Base-by-base conservation (phyloP, 2,888 invertebrate genomes). In the Anoplius nigerrimus region DNA sequence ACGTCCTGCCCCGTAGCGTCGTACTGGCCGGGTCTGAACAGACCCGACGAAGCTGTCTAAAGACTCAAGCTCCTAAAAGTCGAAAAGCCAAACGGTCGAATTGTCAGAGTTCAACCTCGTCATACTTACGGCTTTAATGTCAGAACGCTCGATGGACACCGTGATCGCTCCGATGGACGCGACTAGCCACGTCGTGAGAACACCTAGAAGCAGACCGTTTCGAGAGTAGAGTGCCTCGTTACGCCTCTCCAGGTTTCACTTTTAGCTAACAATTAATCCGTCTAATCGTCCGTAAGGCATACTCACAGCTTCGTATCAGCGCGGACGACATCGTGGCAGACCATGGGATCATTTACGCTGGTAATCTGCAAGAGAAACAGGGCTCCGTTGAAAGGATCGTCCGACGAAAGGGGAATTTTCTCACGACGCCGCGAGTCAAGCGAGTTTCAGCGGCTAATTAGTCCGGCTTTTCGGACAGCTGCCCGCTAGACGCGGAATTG, bases 101-200 rank as follows among this genome's bases (percentile, higher is more conserved):
- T 1, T 34, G 4, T 34, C 11, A 6, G 34, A 34, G 11, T 34
- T 6, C 11, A 2, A 11, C 11, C n/a, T 11, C 34, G 11, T 34
- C 34, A 22, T 73, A 81, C 84, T 83, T 74, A 86, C 84, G 52
- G 79, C 77, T 75, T 82, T 83, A 59, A 82, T 74, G 69, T 86
- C 86, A 34, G 86, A 81, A 51, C 86, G 82, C 69, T 86, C 86
- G 62, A 86, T 80, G 56, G 86, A 83, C 51, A 86, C 83, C 51
- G 86, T 86, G 69, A 86, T 86, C 58, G 85, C 86, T 43, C 80
- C 80, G 55, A 73, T 79, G 56, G 75, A 71, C 52, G 68, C 66
- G 27, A 79, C 24, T 63, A 83, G 65, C 77, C 84, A 79, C 66
- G 80, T 74, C 57, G 80, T 75, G 61, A 83, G 69, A 70, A 79